These are phyloP conservation scores for Casuarius casuarius DNA, from an alignment of 2,113 vertebrate species.

Conservation along the genomic window DNA sequence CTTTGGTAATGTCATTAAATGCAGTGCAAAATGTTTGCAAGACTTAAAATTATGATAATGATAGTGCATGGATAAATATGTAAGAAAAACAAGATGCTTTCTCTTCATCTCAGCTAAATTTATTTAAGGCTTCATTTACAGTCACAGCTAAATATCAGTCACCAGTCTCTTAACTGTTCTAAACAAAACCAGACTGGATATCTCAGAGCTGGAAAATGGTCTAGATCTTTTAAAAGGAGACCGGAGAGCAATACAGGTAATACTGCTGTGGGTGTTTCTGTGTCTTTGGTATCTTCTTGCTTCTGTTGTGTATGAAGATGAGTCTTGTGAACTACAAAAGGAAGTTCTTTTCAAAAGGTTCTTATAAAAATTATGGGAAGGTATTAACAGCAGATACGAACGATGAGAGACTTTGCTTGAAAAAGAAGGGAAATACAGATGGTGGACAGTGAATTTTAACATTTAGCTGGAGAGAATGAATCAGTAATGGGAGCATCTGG, in stretches of 20 bases:
- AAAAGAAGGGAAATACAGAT: neutral
- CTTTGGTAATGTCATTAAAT: neutral
- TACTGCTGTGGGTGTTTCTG: accelerated
- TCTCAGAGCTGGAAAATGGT: neutral
- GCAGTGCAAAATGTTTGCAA: neutral
- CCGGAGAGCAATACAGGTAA: too few species aligned
- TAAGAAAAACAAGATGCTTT: neutral
- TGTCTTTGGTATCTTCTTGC: neutral
- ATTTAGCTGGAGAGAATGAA: neutral
- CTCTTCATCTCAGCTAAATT: neutral
- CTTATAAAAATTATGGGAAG: neutral
- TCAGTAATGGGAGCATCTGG: neutral
- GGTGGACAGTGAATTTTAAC: neutral
- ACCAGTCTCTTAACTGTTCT: neutral
- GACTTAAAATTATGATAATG: neutral
- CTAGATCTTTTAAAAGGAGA: neutral
- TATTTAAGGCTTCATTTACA: neutral
- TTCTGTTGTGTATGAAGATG: neutral
- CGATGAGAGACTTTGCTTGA: neutral
- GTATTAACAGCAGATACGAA: neutral
- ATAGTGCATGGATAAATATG: neutral
- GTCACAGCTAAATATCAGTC: neutral
- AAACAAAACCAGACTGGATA: neutral
- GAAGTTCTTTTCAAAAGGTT: neutral
- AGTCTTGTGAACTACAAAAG: neutral